Base-by-base conservation (phyloP, 1,140 invertebrate genomes). In the Nymphalis io region DNA sequence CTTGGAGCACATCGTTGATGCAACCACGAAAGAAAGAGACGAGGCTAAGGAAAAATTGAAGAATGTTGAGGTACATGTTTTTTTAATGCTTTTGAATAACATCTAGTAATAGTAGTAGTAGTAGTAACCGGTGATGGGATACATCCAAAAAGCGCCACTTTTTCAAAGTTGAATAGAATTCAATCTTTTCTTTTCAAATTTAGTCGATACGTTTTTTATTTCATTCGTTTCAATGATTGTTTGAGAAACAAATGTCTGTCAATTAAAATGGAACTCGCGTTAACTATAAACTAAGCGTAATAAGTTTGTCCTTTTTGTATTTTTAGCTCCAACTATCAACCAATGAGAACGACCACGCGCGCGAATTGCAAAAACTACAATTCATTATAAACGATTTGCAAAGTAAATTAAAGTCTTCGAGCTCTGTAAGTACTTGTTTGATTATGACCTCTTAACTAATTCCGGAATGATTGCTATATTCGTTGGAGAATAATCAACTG, bases 1-100 rank as follows among this genome's bases (percentile, higher is more conserved):
- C 1, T 65, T 92, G 48, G 88, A 92, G 38, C 80, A 88, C 18
- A 85, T 90, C 20, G 80, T 84, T 0, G 87, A 89, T 62, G 79
- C 82, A 1, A 89, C 82, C 0, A 76, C 80, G 20, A 88, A 86
- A 42, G 89, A 90, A 39, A 75, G 87, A 27, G 89, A 89, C 51
- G 87, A 88, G 13, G 64, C 84, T 0, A 84, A 81, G 38, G 80
- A 87, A 18, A 87, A 89, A 81, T 55, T 91, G 4, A 79, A 84
- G 27, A 69, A 78, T 39, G 42, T 76, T 20, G 82, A 85, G 80
- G 84, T 88, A 33, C 0, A 8, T 33, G 27, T 33, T n/a, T n/a
- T n/a, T n/a, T n/a, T n/a, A n/a, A n/a, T n/a, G n/a, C n/a, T n/a
- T n/a, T n/a, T n/a, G n/a, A n/a, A n/a, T n/a, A n/a, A n/a, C n/a